phyloP scores from a whole-genome alignment of 1,140 invertebrate species.

The Drosophila leontia region DNA sequence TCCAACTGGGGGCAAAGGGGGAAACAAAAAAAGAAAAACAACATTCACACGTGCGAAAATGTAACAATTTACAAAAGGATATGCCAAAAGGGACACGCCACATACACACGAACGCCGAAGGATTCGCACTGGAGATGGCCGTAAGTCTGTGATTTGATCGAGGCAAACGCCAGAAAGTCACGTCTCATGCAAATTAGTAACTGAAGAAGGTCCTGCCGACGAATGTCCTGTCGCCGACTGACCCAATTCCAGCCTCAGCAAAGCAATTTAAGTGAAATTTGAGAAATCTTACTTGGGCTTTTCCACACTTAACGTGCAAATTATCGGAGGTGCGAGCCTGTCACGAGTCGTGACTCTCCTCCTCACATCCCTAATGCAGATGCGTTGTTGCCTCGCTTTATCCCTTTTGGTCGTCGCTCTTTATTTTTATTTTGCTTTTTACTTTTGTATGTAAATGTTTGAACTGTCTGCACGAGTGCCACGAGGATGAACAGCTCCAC shows the following conservation, averaged over 20 bases:
- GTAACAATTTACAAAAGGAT: slow-evolving; percentile 76
- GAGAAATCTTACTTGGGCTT: slow-evolving; percentile 24
- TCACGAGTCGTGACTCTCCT: slow-evolving; percentile 42
- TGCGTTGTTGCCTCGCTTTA: slow-evolving; percentile 35
- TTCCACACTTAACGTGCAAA: slow-evolving; percentile 31
- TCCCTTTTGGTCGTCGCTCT: slow-evolving; percentile 22
- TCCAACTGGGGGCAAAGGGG: slow-evolving; percentile 7
- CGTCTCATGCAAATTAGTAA: slow-evolving; percentile 51
- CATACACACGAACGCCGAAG: slow-evolving; percentile 15
- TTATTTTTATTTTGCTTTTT: slow-evolving; percentile 36
- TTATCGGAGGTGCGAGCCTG: slow-evolving; percentile 20
- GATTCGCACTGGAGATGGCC: slow-evolving; percentile 42
- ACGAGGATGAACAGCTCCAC: slow-evolving; percentile 57
- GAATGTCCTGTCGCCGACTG: slow-evolving; percentile 23
- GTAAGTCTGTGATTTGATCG: slow-evolving; percentile 52
- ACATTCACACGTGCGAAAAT: slow-evolving; percentile 73
- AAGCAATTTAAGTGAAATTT: slow-evolving; percentile 38
- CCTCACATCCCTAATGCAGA: slow-evolving; percentile 52
- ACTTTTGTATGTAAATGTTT: slow-evolving; percentile 76
- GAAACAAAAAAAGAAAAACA: slow-evolving; percentile 17
- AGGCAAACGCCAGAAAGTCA: slow-evolving; percentile 43
- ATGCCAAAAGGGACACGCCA: slow-evolving; percentile 47
- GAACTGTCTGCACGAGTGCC: slow-evolving; percentile 76
- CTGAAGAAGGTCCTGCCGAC: slow-evolving; percentile 32
- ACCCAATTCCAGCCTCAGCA: slow-evolving; percentile 17